phyloP scores from a whole-genome alignment of 2,888 invertebrate genomes.

The Pseudeuparius sepicola region DNA sequence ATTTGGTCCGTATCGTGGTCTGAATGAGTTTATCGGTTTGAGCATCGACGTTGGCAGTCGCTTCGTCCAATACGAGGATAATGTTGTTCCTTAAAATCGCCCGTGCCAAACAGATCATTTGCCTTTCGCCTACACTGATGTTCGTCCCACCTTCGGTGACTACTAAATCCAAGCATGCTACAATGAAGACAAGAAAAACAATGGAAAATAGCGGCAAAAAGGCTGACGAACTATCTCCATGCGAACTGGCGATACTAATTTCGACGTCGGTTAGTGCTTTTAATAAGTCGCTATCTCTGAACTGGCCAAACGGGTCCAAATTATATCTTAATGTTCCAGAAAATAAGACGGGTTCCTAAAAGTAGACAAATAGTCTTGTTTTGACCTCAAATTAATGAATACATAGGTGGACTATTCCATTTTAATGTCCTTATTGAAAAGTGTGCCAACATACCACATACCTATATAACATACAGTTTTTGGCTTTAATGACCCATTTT shows the following conservation, averaged over 20 bases:
- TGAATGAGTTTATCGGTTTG: conserved; percentile 49
- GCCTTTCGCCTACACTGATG: conserved; percentile 72
- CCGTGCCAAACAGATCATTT: conserved; percentile 69
- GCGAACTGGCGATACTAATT: conserved; percentile 38
- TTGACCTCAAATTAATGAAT: too few species aligned
- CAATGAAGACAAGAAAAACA: conserved; percentile 8
- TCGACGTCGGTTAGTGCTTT: conserved; percentile 38
- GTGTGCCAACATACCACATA: too few species aligned
- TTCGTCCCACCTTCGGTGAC: conserved; percentile 65
- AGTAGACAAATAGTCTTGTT: too few species aligned
- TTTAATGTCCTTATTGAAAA: too few species aligned
- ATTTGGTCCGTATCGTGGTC: conserved; percentile 44
- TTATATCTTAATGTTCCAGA: conserved; percentile 54
- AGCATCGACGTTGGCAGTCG: conserved; percentile 49
- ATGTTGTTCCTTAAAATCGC: conserved; percentile 65
- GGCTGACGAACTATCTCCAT: conserved; percentile 33
- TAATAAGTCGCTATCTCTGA: conserved; percentile 30
- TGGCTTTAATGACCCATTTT: too few species aligned
- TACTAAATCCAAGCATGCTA: conserved; percentile 44
- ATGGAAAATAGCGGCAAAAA: not conserved
- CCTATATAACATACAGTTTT: too few species aligned
- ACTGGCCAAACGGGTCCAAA: conserved; percentile 54
- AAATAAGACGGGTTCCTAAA: conserved; percentile 54
- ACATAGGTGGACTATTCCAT: too few species aligned
- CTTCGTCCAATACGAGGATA: conserved; percentile 56